phyloP scores from a whole-genome alignment of 2,888 invertebrate genomes.

The Adelognathus sp. region DNA sequence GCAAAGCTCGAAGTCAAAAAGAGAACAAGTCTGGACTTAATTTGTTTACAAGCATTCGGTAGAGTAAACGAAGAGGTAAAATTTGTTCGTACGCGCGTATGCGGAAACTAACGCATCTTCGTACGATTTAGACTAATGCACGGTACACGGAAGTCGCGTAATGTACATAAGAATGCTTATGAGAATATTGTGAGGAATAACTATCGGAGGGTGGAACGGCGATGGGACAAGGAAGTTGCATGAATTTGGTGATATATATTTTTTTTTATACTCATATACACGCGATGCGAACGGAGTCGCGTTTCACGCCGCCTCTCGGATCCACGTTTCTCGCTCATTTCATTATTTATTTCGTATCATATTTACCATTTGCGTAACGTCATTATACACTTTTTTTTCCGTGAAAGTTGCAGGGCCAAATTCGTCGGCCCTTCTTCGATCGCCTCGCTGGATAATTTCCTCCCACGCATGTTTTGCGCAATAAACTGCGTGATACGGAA shows the following conservation, averaged over 20 bases:
- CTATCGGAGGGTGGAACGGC: neutral
- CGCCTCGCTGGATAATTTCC: too few species aligned
- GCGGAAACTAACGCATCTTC: neutral
- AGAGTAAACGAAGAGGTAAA: conserved; percentile 64
- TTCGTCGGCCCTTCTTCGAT: too few species aligned
- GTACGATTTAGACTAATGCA: neutral
- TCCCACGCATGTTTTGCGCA: too few species aligned
- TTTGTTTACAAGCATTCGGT: conserved; percentile 94
- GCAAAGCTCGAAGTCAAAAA: conserved; percentile 96
- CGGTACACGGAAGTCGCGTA: neutral
- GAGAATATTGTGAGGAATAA: neutral
- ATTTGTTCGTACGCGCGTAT: conserved; percentile 5
- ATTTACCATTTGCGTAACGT: too few species aligned
- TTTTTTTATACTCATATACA: neutral
- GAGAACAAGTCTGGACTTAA: conserved; percentile 97
- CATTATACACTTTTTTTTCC: too few species aligned
- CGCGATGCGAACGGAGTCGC: neutral
- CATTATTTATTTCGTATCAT: neutral
- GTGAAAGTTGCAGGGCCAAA: too few species aligned
- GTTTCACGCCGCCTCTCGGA: neutral
- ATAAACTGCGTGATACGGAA: too few species aligned
- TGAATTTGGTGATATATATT: neutral
- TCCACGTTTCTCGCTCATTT: neutral
- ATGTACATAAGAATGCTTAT: neutral
- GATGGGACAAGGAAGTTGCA: neutral